These are phyloP conservation scores for Grus americana DNA, from an alignment of 2,113 vertebrate genomes.

Conservation along the genomic window DNA sequence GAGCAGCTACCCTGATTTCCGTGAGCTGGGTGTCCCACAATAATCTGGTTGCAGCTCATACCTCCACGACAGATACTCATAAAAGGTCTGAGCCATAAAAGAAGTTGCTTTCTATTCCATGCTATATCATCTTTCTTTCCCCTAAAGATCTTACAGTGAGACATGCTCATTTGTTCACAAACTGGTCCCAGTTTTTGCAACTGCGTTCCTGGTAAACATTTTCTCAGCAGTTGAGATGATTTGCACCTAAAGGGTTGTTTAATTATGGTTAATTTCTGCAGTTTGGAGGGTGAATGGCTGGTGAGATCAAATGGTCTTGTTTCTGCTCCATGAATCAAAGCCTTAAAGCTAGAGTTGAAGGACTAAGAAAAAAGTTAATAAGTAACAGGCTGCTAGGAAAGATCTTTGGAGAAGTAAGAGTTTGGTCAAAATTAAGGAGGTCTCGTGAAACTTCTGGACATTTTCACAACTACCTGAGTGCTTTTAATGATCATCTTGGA, in stretches of 20 bases:
- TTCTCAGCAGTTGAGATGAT: neutral
- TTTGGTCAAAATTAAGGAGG: neutral
- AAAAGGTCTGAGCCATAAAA: neutral
- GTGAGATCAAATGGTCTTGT: neutral
- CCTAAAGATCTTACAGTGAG: neutral
- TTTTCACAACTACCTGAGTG: neutral
- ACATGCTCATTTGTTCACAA: neutral
- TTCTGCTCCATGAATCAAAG: constrained; percentile 34
- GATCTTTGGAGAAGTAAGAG: neutral
- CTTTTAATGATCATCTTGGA: neutral
- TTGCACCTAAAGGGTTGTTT: neutral
- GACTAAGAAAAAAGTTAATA: neutral
- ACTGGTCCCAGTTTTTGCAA: neutral
- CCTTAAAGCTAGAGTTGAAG: constrained; percentile 14
- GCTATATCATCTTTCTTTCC: neutral
- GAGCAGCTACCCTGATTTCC: neutral
- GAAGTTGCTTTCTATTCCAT: neutral
- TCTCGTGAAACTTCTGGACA: neutral
- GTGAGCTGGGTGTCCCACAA: neutral
- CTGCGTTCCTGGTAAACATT: neutral
- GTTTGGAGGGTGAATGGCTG: neutral
- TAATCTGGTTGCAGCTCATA: neutral
- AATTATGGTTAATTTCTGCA: neutral
- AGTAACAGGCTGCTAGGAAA: constrained; percentile 19
- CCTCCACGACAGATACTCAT: neutral